These are phyloP conservation scores for Myathropa florea DNA, from an alignment of 2,888 invertebrate genomes.

Conservation along the genomic window DNA sequence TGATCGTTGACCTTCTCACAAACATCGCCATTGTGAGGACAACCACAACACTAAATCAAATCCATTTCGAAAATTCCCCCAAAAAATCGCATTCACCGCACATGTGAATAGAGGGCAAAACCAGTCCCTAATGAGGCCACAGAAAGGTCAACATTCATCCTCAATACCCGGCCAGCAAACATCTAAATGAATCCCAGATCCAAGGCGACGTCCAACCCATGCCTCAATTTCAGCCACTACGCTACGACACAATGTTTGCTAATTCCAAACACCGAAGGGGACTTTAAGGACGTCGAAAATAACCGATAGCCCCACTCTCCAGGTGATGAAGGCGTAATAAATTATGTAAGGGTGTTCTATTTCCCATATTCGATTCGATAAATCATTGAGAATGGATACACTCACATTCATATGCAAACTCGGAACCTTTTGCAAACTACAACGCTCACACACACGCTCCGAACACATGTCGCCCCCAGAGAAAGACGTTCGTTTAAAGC, in stretches of 20 bases:
- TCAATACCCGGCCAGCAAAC: background rate
- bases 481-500: background rate
- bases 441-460: background rate
- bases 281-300: constrained; percentile 10
- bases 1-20: background rate
- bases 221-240: background rate
- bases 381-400: background rate
- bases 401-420: background rate
- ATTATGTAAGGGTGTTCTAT: background rate
- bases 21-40: background rate
- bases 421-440: background rate
- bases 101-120: background rate
- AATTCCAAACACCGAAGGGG: background rate
- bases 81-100: background rate
- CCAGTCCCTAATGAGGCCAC: background rate
- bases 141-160: background rate
- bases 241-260: background rate
- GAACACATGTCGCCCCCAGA: background rate
- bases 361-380: background rate
- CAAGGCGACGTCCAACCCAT: background rate
- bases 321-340: constrained; percentile 12
- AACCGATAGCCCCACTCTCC: background rate
- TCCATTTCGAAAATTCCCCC: background rate
- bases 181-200: background rate
- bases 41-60: background rate